Evolutionary conservation across 2,888 invertebrate genomes (phyloP).

Genomic region (Drosophila anceps): DNA sequence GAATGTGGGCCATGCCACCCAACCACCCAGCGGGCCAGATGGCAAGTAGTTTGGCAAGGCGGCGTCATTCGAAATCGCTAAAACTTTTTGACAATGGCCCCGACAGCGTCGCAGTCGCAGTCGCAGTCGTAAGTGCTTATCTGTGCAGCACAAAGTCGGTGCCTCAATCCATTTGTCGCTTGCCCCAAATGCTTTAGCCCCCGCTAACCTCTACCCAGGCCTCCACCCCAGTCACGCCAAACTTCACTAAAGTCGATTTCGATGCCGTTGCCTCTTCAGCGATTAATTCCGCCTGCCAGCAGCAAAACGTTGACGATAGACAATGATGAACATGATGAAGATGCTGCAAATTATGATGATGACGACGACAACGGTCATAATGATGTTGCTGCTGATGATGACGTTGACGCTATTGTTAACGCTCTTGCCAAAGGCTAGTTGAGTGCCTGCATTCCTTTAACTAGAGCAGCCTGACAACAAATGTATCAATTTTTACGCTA

Average conservation of each 20-base stretch:
- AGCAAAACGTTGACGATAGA: conserved; percentile 28
- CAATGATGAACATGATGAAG: conserved; percentile 11
- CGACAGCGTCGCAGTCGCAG: conserved; percentile 40
- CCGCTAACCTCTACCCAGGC: no score
- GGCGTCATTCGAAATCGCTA: conserved; percentile 61
- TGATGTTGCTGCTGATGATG: conserved; percentile 10
- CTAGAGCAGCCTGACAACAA: background rate
- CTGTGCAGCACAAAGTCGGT: conserved; percentile 58
- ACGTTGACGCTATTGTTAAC: background rate
- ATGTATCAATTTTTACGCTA: conserved; percentile 1
- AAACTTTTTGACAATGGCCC: conserved; percentile 67
- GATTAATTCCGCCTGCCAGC: conserved; percentile 58
- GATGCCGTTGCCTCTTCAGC: conserved; percentile 38
- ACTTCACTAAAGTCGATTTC: conserved; percentile 48
- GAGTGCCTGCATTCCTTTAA: conserved; percentile 32
- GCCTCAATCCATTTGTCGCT: conserved; percentile 61
- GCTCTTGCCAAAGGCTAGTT: conserved; percentile 14
- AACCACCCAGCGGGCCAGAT: conserved; percentile 30
- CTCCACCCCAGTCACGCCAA: background rate
- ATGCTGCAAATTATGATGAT: conserved; percentile 14
- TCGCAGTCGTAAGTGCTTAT: conserved; percentile 54
- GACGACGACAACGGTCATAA: conserved; percentile 4
- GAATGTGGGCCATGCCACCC: conserved; percentile 18
- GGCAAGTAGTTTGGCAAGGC: conserved; percentile 61
- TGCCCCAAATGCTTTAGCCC: conserved; percentile 11